phyloP scores from a whole-genome alignment of 2,888 invertebrate genomes.

The Tryphoninae sp. region DNA sequence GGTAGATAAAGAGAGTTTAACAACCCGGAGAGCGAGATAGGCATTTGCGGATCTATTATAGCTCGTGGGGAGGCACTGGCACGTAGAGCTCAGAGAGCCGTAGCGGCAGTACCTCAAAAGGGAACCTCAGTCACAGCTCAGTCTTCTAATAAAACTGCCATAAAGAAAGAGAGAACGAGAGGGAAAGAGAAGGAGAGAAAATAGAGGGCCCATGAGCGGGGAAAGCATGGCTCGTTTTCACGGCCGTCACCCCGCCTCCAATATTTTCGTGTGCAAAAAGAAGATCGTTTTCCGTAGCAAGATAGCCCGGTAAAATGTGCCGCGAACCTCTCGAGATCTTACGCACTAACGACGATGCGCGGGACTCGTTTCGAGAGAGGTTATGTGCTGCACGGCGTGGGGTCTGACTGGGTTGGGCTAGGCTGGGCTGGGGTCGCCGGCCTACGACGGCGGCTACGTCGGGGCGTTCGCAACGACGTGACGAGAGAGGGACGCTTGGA shows the following conservation, averaged over 20 bases:
- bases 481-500: conserved; percentile 57
- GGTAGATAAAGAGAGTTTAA: conserved; percentile 43
- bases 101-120: conserved; percentile 29
- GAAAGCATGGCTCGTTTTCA: conserved; percentile 40
- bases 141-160: conserved; percentile 50
- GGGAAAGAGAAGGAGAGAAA: conserved; percentile 13
- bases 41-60: conserved; percentile 72
- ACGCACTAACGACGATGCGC: conserved; percentile 43
- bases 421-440: conserved; percentile 64
- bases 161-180: conserved; percentile 35
- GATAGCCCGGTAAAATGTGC: conserved; percentile 42
- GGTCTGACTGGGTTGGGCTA: conserved; percentile 60
- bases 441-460: conserved; percentile 48
- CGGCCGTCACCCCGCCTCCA: conserved; percentile 18
- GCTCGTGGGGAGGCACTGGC: conserved; percentile 51
- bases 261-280: conserved; percentile 12
- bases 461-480: conserved; percentile 56
- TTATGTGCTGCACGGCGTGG: conserved; percentile 53
- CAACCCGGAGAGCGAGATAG: conserved; percentile 36
- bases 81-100: background rate
- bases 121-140: conserved; percentile 33
- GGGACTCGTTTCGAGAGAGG: conserved; percentile 38
- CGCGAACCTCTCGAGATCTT: conserved; percentile 37
- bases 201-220: background rate
- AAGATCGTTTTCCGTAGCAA: conserved; percentile 46